Base-by-base conservation (phyloP, 2,888 invertebrate genomes). In the Drosophila parthenogenetica region DNA sequence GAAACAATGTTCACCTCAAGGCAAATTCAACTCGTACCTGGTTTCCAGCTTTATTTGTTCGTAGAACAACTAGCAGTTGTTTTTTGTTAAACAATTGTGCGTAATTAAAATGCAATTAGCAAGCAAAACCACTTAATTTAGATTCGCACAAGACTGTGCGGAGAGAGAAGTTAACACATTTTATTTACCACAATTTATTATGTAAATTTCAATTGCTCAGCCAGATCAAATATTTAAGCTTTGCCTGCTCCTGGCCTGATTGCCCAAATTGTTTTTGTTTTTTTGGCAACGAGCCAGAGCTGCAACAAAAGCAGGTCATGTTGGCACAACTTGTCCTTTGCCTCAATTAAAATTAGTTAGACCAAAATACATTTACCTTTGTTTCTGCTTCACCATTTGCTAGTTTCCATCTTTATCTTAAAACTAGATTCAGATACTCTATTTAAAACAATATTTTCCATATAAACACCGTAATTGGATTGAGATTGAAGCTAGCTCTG, bases 151-250 rank as follows among this genome's bases (percentile, higher is more conserved):
- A 46, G 37, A 45, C 22, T 22, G n/a, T n/a, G 43, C 32, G 4
- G 7, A 29, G 29, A 39, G 45, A 46, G 22, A 39, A 54, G 43
- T 39, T 35, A 16, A 54, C 42, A 32, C 22, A 57, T 37, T 57
- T 5, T 46, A 43, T 39, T 45, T n/a, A 13, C 25, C 32, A 4
- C 29, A 46, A 40, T 54, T 40, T 54, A 46, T 29, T 45, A 54
- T 61, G 61, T 19, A 61, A 61, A 61, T 61, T 46, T 54, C 32
- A 45, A 45, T 45, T 61, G 61, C 61, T 11, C 14, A 22, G 54
- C 5, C n/a, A 45, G 45, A 35, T 61, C 35, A 29, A 45, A 54
- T 54, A 54, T 53, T 37, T 46, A 58, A 29, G 25, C 17, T 25
- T 10, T 39, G 25, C 22, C 25, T 17, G 39, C 22, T 25, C 32